A percentile compares a stretch with the other conserved stretches of the same genome.
Conservation (phyloP, 2,797 vertebrate genomes). For the Mareca strepera region DNA sequence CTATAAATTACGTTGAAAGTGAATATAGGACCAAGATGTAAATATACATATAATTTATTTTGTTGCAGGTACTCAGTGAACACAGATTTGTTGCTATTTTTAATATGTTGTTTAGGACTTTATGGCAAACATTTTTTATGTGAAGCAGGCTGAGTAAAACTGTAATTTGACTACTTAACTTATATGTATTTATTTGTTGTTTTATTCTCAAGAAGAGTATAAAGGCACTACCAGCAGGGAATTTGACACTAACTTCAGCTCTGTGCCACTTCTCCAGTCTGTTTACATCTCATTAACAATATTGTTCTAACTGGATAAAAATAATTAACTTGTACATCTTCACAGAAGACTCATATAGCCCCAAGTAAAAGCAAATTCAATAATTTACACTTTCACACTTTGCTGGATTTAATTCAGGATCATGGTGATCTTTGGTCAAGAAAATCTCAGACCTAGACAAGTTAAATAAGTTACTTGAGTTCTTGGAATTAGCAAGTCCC, state of each 20-base stretch:
- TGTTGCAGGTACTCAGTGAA: neutral
- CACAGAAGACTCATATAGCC: conserved; percentile 13
- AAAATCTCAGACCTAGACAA: neutral
- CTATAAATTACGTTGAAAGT: neutral
- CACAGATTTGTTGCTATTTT: neutral
- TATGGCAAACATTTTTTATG: neutral
- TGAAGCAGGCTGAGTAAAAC: neutral
- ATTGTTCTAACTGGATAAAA: conserved; percentile 49
- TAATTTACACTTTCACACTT: conserved; percentile 29
- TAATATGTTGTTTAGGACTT: neutral
- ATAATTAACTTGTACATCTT: conserved; percentile 46
- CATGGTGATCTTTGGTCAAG: conserved; percentile 1
- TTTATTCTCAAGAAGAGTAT: conserved; percentile 12
- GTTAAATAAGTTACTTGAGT: conserved; percentile 11
- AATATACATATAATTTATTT: neutral
- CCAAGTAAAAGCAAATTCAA: neutral
- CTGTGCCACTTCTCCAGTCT: neutral
- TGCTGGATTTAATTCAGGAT: conserved; percentile 12
- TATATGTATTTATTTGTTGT: neutral
- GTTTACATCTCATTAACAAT: conserved; percentile 9
- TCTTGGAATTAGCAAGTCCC: conserved; percentile 37
- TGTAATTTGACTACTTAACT: neutral
- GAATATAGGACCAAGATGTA: neutral
- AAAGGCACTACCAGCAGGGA: neutral
- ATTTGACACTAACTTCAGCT: neutral